Percentiles rank a stretch among this genome's conserved stretches.
Conservation (phyloP, 2,888 invertebrate species). For the Abscondita cerata region DNA sequence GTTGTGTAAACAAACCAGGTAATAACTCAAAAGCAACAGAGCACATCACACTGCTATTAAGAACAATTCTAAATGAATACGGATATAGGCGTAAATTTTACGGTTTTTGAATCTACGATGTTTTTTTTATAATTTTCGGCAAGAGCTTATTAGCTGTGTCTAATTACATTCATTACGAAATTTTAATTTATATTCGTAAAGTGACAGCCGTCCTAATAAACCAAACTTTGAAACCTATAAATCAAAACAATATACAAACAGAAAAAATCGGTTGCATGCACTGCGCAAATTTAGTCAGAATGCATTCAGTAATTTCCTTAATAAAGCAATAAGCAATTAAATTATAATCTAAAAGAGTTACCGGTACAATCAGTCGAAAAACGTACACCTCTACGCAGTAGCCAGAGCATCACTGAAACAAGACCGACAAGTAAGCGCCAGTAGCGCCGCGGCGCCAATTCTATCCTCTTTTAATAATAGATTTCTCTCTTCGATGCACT, state of each 20-base stretch:
- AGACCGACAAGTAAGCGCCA: constrained; percentile 35
- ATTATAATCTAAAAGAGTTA: no score
- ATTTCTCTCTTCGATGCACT: constrained; percentile 27
- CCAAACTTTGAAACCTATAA: no score
- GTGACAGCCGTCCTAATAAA: no score
- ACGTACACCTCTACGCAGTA: constrained; percentile 17
- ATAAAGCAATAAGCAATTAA: no score
- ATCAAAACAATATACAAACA: no score
- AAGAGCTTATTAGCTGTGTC: neutral
- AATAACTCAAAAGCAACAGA: neutral
- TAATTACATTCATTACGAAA: no score
- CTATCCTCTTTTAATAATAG: constrained; percentile 17
- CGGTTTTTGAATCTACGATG: constrained; percentile 8
- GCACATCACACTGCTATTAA: neutral
- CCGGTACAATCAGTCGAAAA: neutral
- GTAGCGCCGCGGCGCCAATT: constrained; percentile 39
- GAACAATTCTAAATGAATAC: neutral
- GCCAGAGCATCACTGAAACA: constrained; percentile 38
- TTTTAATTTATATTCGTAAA: no score
- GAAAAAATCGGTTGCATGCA: no score
- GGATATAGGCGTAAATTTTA: constrained; percentile 12
- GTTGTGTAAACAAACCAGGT: neutral
- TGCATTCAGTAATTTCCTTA: no score
- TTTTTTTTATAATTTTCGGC: constrained; percentile 3
- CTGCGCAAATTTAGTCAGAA: no score